Percentiles rank a stretch among this genome's conserved stretches.
Conservation (phyloP, 2,113 vertebrate species). For the Lepus europaeus region DNA sequence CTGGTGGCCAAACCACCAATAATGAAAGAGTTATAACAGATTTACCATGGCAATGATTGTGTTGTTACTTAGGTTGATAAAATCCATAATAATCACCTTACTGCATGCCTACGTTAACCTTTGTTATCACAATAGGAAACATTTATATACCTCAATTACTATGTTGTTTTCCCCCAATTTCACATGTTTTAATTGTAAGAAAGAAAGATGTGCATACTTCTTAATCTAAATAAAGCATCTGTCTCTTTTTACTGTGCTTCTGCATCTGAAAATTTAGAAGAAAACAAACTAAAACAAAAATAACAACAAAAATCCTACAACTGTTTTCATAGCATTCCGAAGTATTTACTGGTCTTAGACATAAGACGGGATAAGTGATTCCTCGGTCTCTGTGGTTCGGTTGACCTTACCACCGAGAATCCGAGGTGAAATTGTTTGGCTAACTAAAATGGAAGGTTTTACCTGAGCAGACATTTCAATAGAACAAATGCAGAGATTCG, state of each 20-base stretch:
- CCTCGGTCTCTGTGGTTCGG: slow-evolving; percentile 65
- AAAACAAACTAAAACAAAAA: background rate
- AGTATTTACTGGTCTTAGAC: slow-evolving; percentile 73
- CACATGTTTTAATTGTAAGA: background rate
- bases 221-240: background rate
- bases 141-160: background rate
- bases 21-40: slow-evolving; percentile 37
- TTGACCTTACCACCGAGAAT: slow-evolving; percentile 56
- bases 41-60: background rate
- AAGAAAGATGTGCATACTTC: background rate
- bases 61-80: slow-evolving; percentile 47
- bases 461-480: background rate
- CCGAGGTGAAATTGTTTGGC: slow-evolving; percentile 61
- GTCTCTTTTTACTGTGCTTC: background rate
- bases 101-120: slow-evolving; percentile 1
- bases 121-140: slow-evolving; percentile 16
- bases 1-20: slow-evolving; percentile 19
- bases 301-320: background rate
- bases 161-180: background rate
- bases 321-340: slow-evolving; percentile 63
- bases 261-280: slow-evolving; percentile 42
- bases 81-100: slow-evolving; percentile 45
- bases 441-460: slow-evolving; percentile 68
- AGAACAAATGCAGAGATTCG: background rate
- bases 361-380: slow-evolving; percentile 72